These are phyloP conservation scores for Dynastes hyllus DNA, from an alignment of 2,888 invertebrate genomes.

Conservation along the genomic window DNA sequence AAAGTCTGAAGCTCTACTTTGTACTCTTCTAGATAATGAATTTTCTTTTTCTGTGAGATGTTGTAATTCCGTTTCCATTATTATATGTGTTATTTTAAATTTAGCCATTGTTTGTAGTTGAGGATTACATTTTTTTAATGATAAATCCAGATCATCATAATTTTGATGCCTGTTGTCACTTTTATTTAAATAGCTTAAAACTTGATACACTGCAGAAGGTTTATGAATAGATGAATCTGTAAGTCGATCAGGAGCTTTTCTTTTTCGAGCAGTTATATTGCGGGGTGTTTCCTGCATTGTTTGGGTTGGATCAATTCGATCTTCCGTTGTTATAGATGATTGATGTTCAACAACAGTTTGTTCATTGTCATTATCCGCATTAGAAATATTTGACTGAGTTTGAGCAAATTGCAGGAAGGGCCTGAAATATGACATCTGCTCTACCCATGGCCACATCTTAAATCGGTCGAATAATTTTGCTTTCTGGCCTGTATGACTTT, in stretches of 20 bases:
- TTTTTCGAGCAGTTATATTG: neutral
- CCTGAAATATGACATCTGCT: neutral
- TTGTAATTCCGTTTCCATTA: too few species aligned
- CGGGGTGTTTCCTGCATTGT: too few species aligned
- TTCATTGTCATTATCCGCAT: neutral
- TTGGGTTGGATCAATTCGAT: too few species aligned
- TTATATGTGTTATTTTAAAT: neutral
- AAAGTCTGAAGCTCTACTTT: too few species aligned
- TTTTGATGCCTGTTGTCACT: neutral
- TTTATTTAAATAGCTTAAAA: neutral
- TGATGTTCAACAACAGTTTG: too few species aligned
- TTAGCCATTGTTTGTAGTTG: neutral
- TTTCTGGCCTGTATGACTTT: conserved; percentile 39
- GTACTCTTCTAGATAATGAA: too few species aligned
- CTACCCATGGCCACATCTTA: conserved; percentile 34
- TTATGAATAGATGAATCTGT: neutral
- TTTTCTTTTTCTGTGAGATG: too few species aligned
- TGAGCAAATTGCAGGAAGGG: neutral
- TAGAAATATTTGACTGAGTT: neutral
- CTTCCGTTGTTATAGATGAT: too few species aligned
- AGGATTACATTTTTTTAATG: neutral
- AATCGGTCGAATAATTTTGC: conserved; percentile 43
- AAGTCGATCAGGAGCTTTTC: neutral
- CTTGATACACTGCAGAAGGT: neutral
- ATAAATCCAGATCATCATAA: neutral